A percentile compares a stretch with the other conserved stretches of the same genome.
Conservation (phyloP, 2,888 invertebrate genomes). For the Nomada hirtipes region DNA sequence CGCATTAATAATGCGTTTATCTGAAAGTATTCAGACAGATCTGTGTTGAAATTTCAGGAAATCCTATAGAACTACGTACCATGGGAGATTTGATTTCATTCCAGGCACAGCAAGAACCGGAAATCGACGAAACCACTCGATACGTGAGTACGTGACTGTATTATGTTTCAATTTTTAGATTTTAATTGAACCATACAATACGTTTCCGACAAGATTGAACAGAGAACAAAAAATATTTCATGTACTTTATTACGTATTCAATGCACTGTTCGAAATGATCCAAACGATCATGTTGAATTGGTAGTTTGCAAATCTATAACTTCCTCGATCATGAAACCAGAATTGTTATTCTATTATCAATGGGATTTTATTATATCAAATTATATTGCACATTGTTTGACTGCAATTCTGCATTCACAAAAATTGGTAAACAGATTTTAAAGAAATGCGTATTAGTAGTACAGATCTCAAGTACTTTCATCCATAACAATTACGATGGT, state of each 20-base stretch:
- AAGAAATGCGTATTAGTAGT: neutral
- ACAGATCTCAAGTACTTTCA: neutral
- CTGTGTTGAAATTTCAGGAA: neutral
- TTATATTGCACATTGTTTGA: neutral
- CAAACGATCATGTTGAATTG: neutral
- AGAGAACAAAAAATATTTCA: neutral
- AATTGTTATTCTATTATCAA: neutral
- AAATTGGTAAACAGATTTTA: too few relatives aligned
- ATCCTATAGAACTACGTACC: neutral
- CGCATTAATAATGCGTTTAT: neutral
- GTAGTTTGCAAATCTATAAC: neutral
- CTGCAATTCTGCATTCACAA: neutral
- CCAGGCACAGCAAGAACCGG: neutral
- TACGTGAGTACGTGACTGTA: conserved; percentile 19
- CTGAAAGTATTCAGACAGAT: neutral
- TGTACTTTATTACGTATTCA: too few relatives aligned
- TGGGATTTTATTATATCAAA: neutral
- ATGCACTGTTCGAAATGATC: neutral
- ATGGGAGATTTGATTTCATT: conserved; percentile 9
- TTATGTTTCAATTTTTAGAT: conserved; percentile 7
- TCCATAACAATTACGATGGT: neutral
- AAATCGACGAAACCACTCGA: conserved; percentile 2
- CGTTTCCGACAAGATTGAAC: conserved; percentile 4
- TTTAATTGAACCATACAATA: neutral
- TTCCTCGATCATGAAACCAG: neutral